Conservation (phyloP, 2,888 invertebrate genomes). For the Leptopilina syphax region DNA sequence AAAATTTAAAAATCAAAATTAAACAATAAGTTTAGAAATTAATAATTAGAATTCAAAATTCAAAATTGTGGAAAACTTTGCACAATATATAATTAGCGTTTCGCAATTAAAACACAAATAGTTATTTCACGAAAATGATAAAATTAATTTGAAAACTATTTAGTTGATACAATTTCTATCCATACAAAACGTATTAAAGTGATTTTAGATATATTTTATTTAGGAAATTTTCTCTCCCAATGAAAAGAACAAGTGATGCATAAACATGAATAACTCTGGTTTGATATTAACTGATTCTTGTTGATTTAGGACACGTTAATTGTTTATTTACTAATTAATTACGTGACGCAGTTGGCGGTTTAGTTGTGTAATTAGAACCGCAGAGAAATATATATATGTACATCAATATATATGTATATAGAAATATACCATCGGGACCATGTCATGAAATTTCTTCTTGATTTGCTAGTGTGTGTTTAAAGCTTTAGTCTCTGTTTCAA, state of each 20-base stretch:
- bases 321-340: slow-evolving; percentile 40
- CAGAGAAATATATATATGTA: neutral
- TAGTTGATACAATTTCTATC: too few relatives aligned
- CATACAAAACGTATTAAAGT: neutral
- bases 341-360: slow-evolving; percentile 26
- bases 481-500: slow-evolving; percentile 30
- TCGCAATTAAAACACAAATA: too few relatives aligned
- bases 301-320: slow-evolving; percentile 39
- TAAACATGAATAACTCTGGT: slow-evolving; percentile 11
- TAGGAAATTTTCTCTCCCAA: neutral
- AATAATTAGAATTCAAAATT: too few relatives aligned
- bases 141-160: too few relatives aligned
- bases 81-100: too few relatives aligned
- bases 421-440: neutral
- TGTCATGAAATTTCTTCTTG: slow-evolving; percentile 35
- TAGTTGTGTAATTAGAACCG: slow-evolving; percentile 33
- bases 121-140: too few relatives aligned
- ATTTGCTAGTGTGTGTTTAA: slow-evolving; percentile 20
- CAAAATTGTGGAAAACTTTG: too few relatives aligned
- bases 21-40: too few relatives aligned
- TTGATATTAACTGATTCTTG: slow-evolving; percentile 11
- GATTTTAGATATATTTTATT: neutral
- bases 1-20: too few relatives aligned
- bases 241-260: slow-evolving; percentile 12
- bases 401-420: too few relatives aligned